These are phyloP conservation scores for Lumbricus terrestris DNA, from an alignment of 2,888 invertebrate species.

Conservation along the genomic window DNA sequence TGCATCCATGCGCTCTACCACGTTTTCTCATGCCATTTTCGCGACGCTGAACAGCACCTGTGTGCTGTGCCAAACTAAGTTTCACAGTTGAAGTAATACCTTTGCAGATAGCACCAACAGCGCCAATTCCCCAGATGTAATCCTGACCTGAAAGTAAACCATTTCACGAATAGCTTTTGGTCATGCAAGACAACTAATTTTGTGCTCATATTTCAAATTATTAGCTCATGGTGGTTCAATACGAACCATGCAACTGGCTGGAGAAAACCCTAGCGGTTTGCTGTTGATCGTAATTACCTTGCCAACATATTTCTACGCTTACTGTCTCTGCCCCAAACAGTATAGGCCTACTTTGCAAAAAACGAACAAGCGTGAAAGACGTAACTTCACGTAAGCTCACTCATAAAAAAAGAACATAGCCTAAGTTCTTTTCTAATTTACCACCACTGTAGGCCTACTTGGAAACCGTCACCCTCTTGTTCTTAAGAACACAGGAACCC, in stretches of 20 bases:
- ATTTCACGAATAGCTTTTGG: not conserved
- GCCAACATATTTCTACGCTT: not conserved
- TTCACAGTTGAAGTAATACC: slow-evolving; percentile 21
- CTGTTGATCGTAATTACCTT: not conserved
- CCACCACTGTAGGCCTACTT: too few species aligned
- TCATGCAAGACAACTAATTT: not conserved
- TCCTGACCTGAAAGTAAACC: slow-evolving; percentile 23
- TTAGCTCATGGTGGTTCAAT: not conserved
- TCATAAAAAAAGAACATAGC: too few species aligned
- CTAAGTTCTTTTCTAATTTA: not conserved
- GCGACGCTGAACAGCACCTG: too few species aligned
- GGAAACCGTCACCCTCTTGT: not conserved
- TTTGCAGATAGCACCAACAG: slow-evolving; percentile 23
- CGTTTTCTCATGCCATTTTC: not conserved
- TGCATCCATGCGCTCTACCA: not conserved
- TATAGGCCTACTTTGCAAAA: not conserved
- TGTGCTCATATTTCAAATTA: not conserved
- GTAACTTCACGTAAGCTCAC: too few species aligned
- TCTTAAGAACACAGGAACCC: not conserved
- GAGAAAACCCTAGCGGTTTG: not conserved
- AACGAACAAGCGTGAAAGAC: not conserved
- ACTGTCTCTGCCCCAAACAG: not conserved
- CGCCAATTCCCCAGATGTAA: slow-evolving; percentile 27
- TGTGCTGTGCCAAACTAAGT: too few species aligned
- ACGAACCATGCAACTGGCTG: not conserved